Conservation (phyloP, 1,140 invertebrate species). For the Scaptomyza hsui region DNA sequence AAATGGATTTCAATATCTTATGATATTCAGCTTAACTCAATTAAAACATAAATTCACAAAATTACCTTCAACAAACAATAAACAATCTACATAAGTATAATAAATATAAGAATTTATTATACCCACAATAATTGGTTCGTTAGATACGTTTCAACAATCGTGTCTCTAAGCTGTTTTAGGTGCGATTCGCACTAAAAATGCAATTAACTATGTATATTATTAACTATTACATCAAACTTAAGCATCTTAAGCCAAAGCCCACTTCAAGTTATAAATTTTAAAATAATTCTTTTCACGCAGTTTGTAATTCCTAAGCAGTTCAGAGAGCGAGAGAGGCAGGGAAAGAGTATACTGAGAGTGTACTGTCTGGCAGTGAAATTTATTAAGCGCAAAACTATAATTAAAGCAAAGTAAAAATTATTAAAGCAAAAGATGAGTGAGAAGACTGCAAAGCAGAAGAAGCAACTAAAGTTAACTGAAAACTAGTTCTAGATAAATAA, state of each 20-base stretch:
- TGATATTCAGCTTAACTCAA: not conserved
- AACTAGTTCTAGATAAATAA: constrained; percentile 59
- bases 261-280: constrained; percentile 41
- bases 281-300: constrained; percentile 47
- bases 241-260: constrained; percentile 9
- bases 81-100: constrained; percentile 3
- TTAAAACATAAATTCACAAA: not conserved
- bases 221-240: constrained; percentile 39
- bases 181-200: not conserved
- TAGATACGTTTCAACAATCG: not conserved
- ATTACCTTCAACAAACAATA: not conserved
- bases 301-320: constrained; percentile 24
- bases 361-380: constrained; percentile 64
- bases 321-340: constrained; percentile 11
- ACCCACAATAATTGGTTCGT: not conserved
- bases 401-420: constrained; percentile 83
- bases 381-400: constrained; percentile 83
- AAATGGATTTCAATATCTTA: constrained; percentile 20
- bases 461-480: constrained; percentile 13
- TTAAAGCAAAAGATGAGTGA: constrained; percentile 66
- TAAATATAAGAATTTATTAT: constrained; percentile 10
- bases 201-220: constrained; percentile 33
- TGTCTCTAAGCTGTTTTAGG: not conserved
- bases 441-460: constrained; percentile 39
- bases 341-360: too few relatives aligned